Evolutionary conservation across 2,797 vertebrate species (phyloP), one percentile per base, ranked within the genome.

Genomic region (Anabacerthia variegaticeps): DNA sequence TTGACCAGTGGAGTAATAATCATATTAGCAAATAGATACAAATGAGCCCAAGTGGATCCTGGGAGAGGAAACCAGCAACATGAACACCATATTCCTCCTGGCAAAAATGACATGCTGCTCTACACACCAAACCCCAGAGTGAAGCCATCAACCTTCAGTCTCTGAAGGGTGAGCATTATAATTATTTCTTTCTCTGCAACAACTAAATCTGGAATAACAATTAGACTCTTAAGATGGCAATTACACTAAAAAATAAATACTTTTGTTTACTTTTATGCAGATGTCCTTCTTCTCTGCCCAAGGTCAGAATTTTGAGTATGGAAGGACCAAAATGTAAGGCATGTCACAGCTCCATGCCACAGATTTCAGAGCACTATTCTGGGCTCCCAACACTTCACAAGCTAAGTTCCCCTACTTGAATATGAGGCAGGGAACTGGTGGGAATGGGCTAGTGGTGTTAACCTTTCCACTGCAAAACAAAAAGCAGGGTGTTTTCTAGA

Each of bases 31-130:
- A 49, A 36, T 9, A 63, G 61, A 27, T 27, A 30, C 26, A 32
- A 67, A 75, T 67, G 18, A 37, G 26, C 6, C 37, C 22, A 27
- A 8, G 7, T 23, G 14, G 32, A 37, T 32, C 3, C 1, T 27
- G 22, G 32, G 15, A 75, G 17, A 51, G 20, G n/a, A 71, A 61
- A 46, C 11, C n/a, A 21, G n/a, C 19, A 36, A 55, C 6, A 26
- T 0, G 9, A 75, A 52, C 19, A 41, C 11, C 12, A 5, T 15
- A 13, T n/a, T 66, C n/a, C 17, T 30, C 32, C 24, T 3, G 7
- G 32, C 21, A 26, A 68, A 63, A 10, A 11, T 6, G 1, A 41
- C 2, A 0, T 30, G 7, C 15, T 10, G 10, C 27, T 51, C 22
- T 34, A 51, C 32, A 41, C 36, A 56, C 5, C 2, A 0, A 71